Conservation (phyloP, 1,140 invertebrate species). For the Heliconius nattereri region DNA sequence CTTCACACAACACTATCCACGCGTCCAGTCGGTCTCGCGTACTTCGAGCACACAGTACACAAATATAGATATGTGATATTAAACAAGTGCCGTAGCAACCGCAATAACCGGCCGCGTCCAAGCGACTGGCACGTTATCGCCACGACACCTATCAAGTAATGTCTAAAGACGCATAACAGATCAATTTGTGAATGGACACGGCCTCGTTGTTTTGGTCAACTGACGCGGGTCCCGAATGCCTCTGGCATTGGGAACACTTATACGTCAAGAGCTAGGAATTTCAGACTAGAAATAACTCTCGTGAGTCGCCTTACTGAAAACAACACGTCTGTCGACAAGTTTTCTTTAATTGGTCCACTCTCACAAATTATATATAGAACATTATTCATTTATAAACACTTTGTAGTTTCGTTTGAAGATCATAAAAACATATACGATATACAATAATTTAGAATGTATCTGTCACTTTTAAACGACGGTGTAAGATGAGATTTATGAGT, state of each 20-base stretch:
- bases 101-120: conserved; percentile 73
- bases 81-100: conserved; percentile 59
- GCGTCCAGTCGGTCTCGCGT: conserved; percentile 29
- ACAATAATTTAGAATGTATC: too few relatives aligned
- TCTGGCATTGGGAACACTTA: conserved; percentile 46
- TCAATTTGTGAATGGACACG: conserved; percentile 55
- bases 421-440: too few relatives aligned
- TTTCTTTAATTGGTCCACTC: conserved; percentile 33
- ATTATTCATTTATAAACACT: background rate
- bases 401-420: background rate
- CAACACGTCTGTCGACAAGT: conserved; percentile 38
- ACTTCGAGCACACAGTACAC: conserved; percentile 23
- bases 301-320: conserved; percentile 40
- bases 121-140: conserved; percentile 75
- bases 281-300: conserved; percentile 40
- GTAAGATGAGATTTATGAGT: too few relatives aligned
- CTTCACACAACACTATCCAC: conserved; percentile 47
- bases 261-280: conserved; percentile 52
- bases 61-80: conserved; percentile 14
- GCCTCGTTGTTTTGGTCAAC: conserved; percentile 68
- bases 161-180: conserved; percentile 34
- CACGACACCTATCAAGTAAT: conserved; percentile 57
- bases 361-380: conserved; percentile 16
- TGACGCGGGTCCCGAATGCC: conserved; percentile 67
- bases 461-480: too few relatives aligned